phyloP scores from a whole-genome alignment of 2,797 vertebrate species.

The Protosalanx chinensis region DNA sequence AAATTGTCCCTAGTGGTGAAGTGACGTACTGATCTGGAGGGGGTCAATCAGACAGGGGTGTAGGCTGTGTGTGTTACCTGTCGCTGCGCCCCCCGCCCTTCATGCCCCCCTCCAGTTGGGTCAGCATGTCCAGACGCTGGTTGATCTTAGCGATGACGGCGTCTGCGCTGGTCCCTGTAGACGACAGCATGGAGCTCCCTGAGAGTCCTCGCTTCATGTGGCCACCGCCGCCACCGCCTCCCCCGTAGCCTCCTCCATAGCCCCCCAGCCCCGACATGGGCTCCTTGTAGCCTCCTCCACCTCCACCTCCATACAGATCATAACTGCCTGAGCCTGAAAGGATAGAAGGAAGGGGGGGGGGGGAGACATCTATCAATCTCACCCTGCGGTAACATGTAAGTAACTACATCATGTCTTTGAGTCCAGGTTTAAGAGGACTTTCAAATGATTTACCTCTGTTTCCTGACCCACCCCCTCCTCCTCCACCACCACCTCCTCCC shows the following conservation, averaged over 20 bases:
- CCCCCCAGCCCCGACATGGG: slow-evolving; percentile 71
- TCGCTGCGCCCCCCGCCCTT: slow-evolving; percentile 68
- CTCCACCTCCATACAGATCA: slow-evolving; percentile 73
- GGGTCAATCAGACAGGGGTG: neutral
- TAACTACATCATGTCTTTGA: neutral
- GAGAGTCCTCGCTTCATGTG: slow-evolving; percentile 74
- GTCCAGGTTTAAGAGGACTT: neutral
- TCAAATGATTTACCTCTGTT: slow-evolving; percentile 64
- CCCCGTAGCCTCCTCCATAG: slow-evolving; percentile 76
- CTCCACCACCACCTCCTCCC: slow-evolving; percentile 60
- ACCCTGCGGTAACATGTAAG: too few species aligned
- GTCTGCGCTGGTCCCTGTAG: slow-evolving; percentile 75
- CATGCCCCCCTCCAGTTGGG: slow-evolving; percentile 81
- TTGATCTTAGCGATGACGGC: slow-evolving; percentile 86
- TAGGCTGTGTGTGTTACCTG: slow-evolving; percentile 63
- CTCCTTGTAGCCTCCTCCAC: slow-evolving; percentile 81
- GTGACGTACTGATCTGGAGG: neutral
- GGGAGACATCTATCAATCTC: too few species aligned
- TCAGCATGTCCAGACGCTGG: slow-evolving; percentile 86
- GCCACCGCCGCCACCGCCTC: slow-evolving; percentile 71
- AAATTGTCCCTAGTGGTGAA: neutral
- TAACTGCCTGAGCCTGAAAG: slow-evolving; percentile 79
- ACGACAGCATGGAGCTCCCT: slow-evolving; percentile 65
- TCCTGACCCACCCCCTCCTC: slow-evolving; percentile 49
- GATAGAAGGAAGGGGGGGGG: too few species aligned